Conservation (phyloP, 2,888 invertebrate genomes). For the Drosophila maculinotata region DNA sequence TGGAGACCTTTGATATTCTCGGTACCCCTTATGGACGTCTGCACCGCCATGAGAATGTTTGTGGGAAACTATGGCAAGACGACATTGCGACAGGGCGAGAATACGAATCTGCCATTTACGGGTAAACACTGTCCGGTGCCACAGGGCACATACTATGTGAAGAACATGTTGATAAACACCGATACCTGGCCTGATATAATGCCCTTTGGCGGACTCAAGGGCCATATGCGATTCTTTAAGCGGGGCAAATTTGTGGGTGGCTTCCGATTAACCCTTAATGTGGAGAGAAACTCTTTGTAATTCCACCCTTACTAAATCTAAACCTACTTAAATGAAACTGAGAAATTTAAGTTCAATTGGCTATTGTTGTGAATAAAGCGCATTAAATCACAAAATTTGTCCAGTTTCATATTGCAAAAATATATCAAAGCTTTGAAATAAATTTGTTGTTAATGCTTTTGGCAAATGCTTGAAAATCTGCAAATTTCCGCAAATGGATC, state of each 20-base stretch:
- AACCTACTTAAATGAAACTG: background rate
- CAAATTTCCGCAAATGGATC: slow-evolving; percentile 72
- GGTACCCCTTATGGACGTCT: slow-evolving; percentile 15
- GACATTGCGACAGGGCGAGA: slow-evolving; percentile 21
- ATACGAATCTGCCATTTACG: slow-evolving; percentile 35
- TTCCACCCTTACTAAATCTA: background rate
- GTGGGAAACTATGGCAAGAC: slow-evolving; percentile 17
- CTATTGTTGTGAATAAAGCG: slow-evolving; percentile 2
- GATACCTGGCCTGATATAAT: slow-evolving; percentile 27
- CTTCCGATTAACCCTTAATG: slow-evolving; percentile 9
- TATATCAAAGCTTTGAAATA: slow-evolving; percentile 15
- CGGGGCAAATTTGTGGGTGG: slow-evolving; percentile 10
- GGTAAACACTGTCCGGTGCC: slow-evolving; percentile 30
- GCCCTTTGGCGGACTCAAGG: slow-evolving; percentile 17
- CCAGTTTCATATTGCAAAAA: slow-evolving; percentile 16
- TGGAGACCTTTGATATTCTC: slow-evolving; percentile 25
- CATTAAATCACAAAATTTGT: slow-evolving; percentile 39
- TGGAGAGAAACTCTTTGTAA: slow-evolving; percentile 3
- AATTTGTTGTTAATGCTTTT: slow-evolving; percentile 36
- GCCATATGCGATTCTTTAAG: slow-evolving; percentile 22
- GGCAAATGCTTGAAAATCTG: slow-evolving; percentile 60
- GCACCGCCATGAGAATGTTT: slow-evolving; percentile 17
- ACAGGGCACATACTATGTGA: slow-evolving; percentile 16
- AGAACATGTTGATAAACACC: slow-evolving; percentile 22
- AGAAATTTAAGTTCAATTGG: slow-evolving; percentile 10